Evolutionary conservation across 2,113 vertebrate genomes (phyloP), one percentile per base, ranked within the genome.

Genomic region (Vidua chalybeata): DNA sequence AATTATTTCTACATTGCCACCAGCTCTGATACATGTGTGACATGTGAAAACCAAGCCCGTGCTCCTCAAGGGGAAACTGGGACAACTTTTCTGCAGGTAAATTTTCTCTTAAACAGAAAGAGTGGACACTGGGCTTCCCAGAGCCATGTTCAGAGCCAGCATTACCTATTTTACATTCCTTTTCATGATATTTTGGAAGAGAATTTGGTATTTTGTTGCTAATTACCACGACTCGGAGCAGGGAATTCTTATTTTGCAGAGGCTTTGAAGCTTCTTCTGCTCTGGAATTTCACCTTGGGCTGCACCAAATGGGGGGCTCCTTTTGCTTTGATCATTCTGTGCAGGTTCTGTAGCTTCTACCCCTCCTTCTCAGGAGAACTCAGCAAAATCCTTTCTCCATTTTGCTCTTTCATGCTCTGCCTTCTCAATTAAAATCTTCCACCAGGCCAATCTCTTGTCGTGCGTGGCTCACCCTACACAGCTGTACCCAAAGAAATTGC

Each of bases 391-490:
- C 24, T 6, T 43, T 80, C 58, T 48, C 12, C 8, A 4, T 76
- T 88, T 56, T 59, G 58, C 28, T 39, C 31, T 62, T 84, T 35
- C 39, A 48, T 49, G 59, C 45, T 81, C 84, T 77, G 28, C n/a
- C 33, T 58, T 55, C 41, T 31, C 72, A 37, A 91, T 89, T 58
- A 83, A 92, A 90, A n/a, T 24, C 17, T 89, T 75, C 84, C 16
- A 55, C 2, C 12, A 59, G 46, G 41, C 59, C 51, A 7, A 73
- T 52, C 35, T 58, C 55, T 52, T 28, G 33, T 68, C 30, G 12
- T 31, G 43, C 58, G 39, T 21, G 24, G 11, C 22, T 64, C 67
- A 73, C 55, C 78, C 55, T 15, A 54, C 68, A 61, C 30, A 56
- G 35, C 46, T 20, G 1, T 3, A 69, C 64, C 28, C 87, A 79